phyloP scores from a whole-genome alignment of 2,113 vertebrate genomes.

The Brachypodius melanocephalos region DNA sequence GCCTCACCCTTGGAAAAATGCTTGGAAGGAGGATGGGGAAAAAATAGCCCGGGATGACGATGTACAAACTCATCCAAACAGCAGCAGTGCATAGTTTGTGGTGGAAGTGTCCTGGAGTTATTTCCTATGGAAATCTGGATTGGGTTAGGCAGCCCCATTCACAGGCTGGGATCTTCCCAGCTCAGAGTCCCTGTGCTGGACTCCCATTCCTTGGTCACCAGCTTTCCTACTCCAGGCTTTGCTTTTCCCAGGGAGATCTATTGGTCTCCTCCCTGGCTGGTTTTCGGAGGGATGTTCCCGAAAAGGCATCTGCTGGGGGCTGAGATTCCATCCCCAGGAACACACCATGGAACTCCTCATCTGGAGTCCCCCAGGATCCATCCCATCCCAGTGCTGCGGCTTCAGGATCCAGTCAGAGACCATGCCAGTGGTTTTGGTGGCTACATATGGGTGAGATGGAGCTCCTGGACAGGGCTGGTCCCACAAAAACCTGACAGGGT shows the following conservation, averaged over 20 bases:
- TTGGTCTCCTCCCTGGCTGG: not conserved
- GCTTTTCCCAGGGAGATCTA: not conserved
- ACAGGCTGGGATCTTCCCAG: not conserved
- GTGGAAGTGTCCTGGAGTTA: not conserved
- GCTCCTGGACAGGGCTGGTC: not conserved
- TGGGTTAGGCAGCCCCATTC: not conserved
- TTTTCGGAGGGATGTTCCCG: not conserved
- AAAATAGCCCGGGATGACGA: not conserved
- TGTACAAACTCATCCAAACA: not conserved
- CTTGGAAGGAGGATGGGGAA: conserved; percentile 36
- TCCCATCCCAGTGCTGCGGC: not conserved
- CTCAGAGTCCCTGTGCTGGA: not conserved
- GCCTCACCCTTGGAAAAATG: not conserved
- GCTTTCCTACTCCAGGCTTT: not conserved
- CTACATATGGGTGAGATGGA: not conserved
- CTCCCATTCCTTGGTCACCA: not conserved
- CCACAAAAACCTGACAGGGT: not conserved
- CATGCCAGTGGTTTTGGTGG: not conserved
- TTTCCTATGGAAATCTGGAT: conserved; percentile 13
- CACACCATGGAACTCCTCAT: not conserved
- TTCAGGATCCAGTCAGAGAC: fast-evolving
- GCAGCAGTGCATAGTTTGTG: not conserved
- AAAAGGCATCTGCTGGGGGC: not conserved
- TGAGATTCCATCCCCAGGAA: not conserved
- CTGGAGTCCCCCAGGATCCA: not conserved